These are phyloP conservation scores for Anser cygnoides DNA, from an alignment of 2,113 vertebrate species.

Conservation along the genomic window DNA sequence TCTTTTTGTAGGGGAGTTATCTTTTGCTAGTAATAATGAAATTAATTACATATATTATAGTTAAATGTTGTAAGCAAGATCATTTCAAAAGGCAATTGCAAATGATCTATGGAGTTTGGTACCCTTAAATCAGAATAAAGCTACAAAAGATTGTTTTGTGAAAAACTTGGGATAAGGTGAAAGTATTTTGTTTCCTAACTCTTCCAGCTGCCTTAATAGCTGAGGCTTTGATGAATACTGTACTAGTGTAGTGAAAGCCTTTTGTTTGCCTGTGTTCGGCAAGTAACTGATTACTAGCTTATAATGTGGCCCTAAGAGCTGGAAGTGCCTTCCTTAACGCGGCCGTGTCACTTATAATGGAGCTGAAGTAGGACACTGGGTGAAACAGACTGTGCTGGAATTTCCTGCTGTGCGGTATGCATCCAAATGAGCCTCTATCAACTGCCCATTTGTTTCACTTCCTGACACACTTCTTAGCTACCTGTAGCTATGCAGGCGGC, in stretches of 20 bases:
- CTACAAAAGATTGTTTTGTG: neutral
- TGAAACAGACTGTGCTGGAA: neutral
- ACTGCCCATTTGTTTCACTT: neutral
- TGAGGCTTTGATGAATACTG: neutral
- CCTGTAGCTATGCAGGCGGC: neutral
- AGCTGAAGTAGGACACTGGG: neutral
- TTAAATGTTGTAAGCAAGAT: neutral
- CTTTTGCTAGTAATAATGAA: neutral
- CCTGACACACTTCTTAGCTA: neutral
- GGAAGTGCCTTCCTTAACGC: neutral
- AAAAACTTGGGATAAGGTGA: neutral
- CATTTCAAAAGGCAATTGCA: neutral
- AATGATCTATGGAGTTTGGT: neutral
- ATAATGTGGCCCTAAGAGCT: constrained; percentile 27
- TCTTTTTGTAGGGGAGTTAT: neutral
- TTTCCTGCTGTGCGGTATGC: neutral
- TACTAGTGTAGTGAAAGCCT: neutral
- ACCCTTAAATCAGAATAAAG: neutral
- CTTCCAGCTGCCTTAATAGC: neutral
- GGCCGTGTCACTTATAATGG: neutral
- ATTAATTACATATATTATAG: neutral
- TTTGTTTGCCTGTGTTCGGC: neutral
- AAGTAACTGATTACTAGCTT: constrained; percentile 40
- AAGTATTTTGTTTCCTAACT: neutral
- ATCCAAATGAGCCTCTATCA: neutral